phyloP scores from a whole-genome alignment of 2,888 invertebrate genomes.

The Archips xylosteana region DNA sequence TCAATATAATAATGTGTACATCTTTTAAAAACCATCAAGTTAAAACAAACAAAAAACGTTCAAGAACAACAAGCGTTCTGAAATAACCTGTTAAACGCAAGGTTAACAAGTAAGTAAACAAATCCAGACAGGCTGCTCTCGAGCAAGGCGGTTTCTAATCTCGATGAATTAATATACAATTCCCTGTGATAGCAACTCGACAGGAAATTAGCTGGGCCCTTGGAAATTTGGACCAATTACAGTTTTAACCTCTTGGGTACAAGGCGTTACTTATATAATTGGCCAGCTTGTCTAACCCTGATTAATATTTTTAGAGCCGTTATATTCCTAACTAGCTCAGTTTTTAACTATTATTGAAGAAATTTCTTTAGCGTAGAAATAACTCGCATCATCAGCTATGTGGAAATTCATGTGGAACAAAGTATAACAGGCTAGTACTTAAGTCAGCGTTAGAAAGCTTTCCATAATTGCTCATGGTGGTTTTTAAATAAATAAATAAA shows the following conservation, averaged over 20 bases:
- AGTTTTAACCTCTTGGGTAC: constrained; percentile 22
- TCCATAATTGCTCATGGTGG: too few species aligned
- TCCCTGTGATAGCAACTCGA: constrained; percentile 30
- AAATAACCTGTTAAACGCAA: constrained; percentile 1
- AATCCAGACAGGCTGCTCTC: not conserved
- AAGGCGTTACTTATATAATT: constrained; percentile 5
- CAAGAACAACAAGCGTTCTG: not conserved
- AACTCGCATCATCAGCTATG: not conserved
- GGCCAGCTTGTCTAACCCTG: not conserved
- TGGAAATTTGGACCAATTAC: constrained; percentile 27
- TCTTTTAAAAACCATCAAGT: not conserved
- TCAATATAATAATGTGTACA: too few species aligned
- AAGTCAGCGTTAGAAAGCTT: too few species aligned
- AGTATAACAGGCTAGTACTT: too few species aligned
- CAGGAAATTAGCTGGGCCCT: constrained; percentile 13
- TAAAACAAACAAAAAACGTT: not conserved
- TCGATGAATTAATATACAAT: constrained; percentile 26
- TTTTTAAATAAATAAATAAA: too few species aligned
- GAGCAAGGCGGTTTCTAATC: not conserved
- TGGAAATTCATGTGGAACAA: not conserved
- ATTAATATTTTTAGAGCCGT: not conserved
- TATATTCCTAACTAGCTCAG: not conserved
- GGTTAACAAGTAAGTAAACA: constrained; percentile 17
- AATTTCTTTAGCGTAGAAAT: not conserved
- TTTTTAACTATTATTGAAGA: not conserved